These are phyloP conservation scores for Rhinoderma darwinii DNA, from an alignment of 2,113 vertebrate genomes.

Conservation along the genomic window DNA sequence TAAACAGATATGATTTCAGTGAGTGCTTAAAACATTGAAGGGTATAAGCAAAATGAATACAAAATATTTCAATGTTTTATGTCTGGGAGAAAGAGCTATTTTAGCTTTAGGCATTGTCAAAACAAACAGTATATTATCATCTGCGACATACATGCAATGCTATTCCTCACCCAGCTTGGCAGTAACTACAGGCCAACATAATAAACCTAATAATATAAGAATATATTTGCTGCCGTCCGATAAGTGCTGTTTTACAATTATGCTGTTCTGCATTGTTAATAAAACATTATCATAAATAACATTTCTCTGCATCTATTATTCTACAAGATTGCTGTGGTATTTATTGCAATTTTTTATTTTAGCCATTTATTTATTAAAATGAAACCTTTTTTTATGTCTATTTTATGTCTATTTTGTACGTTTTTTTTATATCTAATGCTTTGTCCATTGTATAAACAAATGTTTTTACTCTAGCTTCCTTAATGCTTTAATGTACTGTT, in stretches of 20 bases:
- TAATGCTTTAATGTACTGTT: not conserved
- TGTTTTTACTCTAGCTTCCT: not conserved
- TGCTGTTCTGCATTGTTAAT: not conserved
- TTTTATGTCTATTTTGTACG: too few species aligned
- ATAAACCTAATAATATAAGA: not conserved
- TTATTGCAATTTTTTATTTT: not conserved
- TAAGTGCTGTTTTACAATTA: not conserved
- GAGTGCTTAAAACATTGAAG: not conserved
- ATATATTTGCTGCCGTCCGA: not conserved
- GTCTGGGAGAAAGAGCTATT: not conserved
- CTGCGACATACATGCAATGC: not conserved
- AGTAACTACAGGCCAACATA: not conserved
- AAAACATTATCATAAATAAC: not conserved
- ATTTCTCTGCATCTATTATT: not conserved
- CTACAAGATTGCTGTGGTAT: not conserved
- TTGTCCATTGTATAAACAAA: not conserved
- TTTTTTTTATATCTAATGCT: not conserved
- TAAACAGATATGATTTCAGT: not conserved
- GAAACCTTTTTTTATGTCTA: not conserved
- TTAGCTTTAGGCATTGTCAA: not conserved
- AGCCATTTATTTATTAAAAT: not conserved
- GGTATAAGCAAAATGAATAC: not conserved
- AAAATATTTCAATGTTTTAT: not conserved
- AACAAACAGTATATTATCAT: not conserved
- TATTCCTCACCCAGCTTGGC: not conserved